Conservation (phyloP, 1,140 invertebrate species). For the Drosophila arawakana region DNA sequence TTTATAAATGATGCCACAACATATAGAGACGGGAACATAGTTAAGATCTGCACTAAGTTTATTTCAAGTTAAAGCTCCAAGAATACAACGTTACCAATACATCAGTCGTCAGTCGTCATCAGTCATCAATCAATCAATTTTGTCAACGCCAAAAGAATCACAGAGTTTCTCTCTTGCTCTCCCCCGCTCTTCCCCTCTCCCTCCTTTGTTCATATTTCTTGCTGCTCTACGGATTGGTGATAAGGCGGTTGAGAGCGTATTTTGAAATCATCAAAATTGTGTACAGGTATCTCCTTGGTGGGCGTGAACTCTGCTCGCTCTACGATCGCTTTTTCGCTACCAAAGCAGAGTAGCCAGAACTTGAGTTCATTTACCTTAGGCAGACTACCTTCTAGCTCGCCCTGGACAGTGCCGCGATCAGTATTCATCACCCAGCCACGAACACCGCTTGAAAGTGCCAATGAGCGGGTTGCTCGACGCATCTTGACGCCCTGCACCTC, state of each 20-base stretch:
- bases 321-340: constrained; percentile 88
- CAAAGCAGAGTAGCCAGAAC: constrained; percentile 86
- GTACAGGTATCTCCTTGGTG: constrained; percentile 62
- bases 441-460: constrained; percentile 86
- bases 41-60: constrained; percentile 24
- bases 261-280: constrained; percentile 48
- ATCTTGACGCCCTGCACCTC: constrained; percentile 87
- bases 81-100: constrained; percentile 1
- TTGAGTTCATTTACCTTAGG: constrained; percentile 87
- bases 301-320: constrained; percentile 86
- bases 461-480: constrained; percentile 87
- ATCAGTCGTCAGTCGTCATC: not conserved
- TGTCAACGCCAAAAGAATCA: constrained; percentile 18
- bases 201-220: not conserved
- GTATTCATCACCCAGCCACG: constrained; percentile 90
- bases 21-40: not conserved
- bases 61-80: constrained; percentile 5
- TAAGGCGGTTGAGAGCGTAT: constrained; percentile 48
- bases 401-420: constrained; percentile 87
- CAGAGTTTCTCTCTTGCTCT: constrained; percentile 1
- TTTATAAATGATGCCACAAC: constrained; percentile 51
- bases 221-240: not conserved
- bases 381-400: constrained; percentile 87
- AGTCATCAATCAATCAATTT: constrained; percentile 39
- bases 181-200: not conserved